A percentile compares a stretch with the other conserved stretches of the same genome.
Evolutionary conservation across 2,797 vertebrate species (phyloP).

Genomic region (Helostoma temminkii): DNA sequence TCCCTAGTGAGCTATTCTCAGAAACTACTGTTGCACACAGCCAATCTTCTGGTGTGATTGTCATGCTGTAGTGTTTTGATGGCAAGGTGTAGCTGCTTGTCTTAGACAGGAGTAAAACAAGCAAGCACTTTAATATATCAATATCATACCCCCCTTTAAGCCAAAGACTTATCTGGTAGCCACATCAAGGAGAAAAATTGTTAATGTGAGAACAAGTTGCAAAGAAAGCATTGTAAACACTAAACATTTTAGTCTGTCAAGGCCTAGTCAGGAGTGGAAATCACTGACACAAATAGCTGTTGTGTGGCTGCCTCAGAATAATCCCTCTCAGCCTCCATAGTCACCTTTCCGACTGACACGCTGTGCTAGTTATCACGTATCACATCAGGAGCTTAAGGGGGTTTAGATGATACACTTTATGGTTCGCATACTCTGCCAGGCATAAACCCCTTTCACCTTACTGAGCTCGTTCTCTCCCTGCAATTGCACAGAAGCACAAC

Average conservation of each 20-base stretch:
- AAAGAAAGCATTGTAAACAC: constrained; percentile 71
- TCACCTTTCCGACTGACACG: constrained; percentile 75
- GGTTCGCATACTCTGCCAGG: constrained; percentile 46
- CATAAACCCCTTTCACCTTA: constrained; percentile 32
- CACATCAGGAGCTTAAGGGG: constrained; percentile 66
- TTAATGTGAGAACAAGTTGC: constrained; percentile 67
- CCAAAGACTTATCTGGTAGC: constrained; percentile 35
- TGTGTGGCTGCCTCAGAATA: constrained; percentile 75
- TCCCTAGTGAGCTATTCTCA: constrained; percentile 73
- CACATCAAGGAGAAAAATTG: constrained; percentile 60
- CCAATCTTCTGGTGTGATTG: constrained; percentile 73
- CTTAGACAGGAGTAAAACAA: constrained; percentile 52
- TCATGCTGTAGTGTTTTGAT: constrained; percentile 68
- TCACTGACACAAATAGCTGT: constrained; percentile 82
- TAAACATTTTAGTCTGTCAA: constrained; percentile 79
- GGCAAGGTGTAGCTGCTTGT: constrained; percentile 53
- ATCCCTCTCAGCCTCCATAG: constrained; percentile 75
- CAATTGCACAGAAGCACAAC: constrained; percentile 28
- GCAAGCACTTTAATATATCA: constrained; percentile 70
- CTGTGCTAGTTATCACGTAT: constrained; percentile 76
- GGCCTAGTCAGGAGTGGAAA: constrained; percentile 64
- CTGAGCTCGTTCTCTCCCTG: constrained; percentile 5
- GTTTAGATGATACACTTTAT: constrained; percentile 54
- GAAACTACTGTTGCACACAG: constrained; percentile 70
- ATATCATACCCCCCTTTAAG: constrained; percentile 40